Percentiles rank a stretch among this genome's conserved stretches.
Conservation (phyloP, 2,888 invertebrate genomes). For the Lordiphosa andalusiaca region DNA sequence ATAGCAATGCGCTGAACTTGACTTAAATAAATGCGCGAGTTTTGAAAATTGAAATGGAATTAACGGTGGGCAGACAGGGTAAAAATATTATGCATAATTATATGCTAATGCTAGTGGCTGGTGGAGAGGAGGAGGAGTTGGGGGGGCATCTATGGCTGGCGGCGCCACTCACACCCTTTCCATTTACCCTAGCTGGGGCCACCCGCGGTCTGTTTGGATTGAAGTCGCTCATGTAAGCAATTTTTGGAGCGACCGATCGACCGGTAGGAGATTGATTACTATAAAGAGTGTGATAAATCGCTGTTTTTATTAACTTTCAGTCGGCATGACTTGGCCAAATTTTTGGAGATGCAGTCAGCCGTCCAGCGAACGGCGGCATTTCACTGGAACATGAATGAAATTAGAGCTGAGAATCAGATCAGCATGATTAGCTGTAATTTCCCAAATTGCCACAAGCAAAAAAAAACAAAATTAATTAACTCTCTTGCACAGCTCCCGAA, state of each 20-base stretch:
- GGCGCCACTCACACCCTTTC: slow-evolving; percentile 8
- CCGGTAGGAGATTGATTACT: slow-evolving; percentile 61
- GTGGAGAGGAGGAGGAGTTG: not conserved
- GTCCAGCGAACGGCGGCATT: not conserved
- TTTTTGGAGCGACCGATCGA: slow-evolving; percentile 47
- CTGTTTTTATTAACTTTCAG: slow-evolving; percentile 75
- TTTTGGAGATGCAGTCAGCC: slow-evolving; percentile 8
- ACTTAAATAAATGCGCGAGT: slow-evolving; percentile 75
- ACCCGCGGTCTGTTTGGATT: slow-evolving; percentile 62
- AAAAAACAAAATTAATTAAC: slow-evolving; percentile 55
- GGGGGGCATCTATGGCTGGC: slow-evolving; percentile 4
- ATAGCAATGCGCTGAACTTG: slow-evolving; percentile 58
- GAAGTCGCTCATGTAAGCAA: slow-evolving; percentile 65
- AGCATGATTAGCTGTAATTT: slow-evolving; percentile 74
- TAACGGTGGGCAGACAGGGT: slow-evolving; percentile 46
- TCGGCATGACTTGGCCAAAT: slow-evolving; percentile 64
- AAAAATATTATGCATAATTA: slow-evolving; percentile 71
- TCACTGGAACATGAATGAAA: slow-evolving; percentile 59
- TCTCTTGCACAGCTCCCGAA: slow-evolving; percentile 38
- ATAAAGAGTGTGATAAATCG: slow-evolving; percentile 77
- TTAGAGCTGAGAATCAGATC: slow-evolving; percentile 69
- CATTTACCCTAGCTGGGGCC: slow-evolving; percentile 33
- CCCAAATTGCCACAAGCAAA: slow-evolving; percentile 19
- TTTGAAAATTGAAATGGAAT: slow-evolving; percentile 71
- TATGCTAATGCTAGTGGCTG: slow-evolving; percentile 53